Evolutionary conservation across 2,797 vertebrate genomes (phyloP), one percentile per base, ranked within the genome.

Genomic region (Chromis chromis): DNA sequence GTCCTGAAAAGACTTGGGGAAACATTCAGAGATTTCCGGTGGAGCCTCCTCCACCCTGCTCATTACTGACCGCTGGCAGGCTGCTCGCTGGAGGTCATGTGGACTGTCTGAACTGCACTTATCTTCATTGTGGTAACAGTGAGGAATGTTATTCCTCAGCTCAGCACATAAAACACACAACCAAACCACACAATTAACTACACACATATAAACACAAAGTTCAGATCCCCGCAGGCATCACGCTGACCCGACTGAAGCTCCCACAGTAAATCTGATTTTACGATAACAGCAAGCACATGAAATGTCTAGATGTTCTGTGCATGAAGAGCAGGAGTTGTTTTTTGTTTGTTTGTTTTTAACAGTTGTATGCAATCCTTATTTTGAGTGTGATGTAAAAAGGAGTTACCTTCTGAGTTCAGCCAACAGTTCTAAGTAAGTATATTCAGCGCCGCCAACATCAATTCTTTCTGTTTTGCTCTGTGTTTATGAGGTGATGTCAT

Each of bases 11-110:
- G 67, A 69, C 65, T 36, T 1, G 9, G 33, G 11, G 10, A 36
- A 36, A 11, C 40, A 54, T 40, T 54, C 55, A 2, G 28, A 56
- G 39, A 22, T 19, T 28, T 73, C 70, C 17, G 31, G 36, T 17
- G 9, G 11, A 25, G 53, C 52, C 70, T 70, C 52, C 70, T 70
- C 74, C 55, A 6, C 66, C 67, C 62, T 24, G 31, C 49, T 55
- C 24, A 1, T 60, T 49, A 49, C 55, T 40, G 66, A 59, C 66
- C 54, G 64, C 67, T 65, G 74, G 67, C 74, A n/a, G 54, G 55
- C 54, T 0, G 49, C 46, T 66, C 10, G 33, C 56, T 61, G 49
- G 56, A 71, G 62, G 68, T 69, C 67, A 8, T 42, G 68, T 21
- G 42, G 17, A 42, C 68, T 0, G 63, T 56, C 68, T 71, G 62